phyloP scores from a whole-genome alignment of 2,797 vertebrate species.

The Hippocampus kuda region DNA sequence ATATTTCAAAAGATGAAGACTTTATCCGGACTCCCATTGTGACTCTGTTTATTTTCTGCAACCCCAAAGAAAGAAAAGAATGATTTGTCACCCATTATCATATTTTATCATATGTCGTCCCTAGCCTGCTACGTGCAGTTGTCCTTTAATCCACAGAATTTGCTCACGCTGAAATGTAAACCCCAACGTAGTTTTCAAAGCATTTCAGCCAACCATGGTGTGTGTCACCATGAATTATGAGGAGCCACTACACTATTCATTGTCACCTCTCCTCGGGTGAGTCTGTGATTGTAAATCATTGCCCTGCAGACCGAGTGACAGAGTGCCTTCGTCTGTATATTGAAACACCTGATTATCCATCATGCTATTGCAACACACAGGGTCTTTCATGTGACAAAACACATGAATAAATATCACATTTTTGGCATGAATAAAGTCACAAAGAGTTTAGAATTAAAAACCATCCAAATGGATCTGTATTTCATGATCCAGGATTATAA shows the following conservation, averaged over 20 bases:
- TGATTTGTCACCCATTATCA: not conserved
- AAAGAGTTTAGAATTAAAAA: constrained; percentile 31
- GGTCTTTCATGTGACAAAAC: constrained; percentile 32
- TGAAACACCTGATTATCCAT: constrained; percentile 41
- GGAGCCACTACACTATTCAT: constrained; percentile 46
- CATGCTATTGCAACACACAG: constrained; percentile 12
- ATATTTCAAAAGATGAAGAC: not conserved
- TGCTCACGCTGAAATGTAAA: constrained; percentile 23
- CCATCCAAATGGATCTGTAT: constrained; percentile 29
- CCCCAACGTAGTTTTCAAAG: constrained; percentile 28
- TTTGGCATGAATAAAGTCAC: constrained; percentile 14
- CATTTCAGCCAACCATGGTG: constrained; percentile 51
- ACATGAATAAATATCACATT: constrained; percentile 18
- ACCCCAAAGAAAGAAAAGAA: not conserved
- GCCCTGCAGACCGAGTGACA: constrained; percentile 30
- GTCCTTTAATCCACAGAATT: constrained; percentile 23
- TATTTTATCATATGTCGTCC: not conserved
- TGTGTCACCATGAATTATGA: constrained; percentile 57
- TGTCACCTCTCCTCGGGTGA: constrained; percentile 44
- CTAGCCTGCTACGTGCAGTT: not conserved
- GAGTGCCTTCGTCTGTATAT: constrained; percentile 21
- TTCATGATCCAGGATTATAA: constrained; percentile 47
- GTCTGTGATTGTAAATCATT: constrained; percentile 32
- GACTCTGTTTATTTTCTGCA: not conserved
- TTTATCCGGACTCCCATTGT: not conserved